Evolutionary conservation across 2,888 invertebrate species (phyloP).

Genomic region (Buathra laborator): DNA sequence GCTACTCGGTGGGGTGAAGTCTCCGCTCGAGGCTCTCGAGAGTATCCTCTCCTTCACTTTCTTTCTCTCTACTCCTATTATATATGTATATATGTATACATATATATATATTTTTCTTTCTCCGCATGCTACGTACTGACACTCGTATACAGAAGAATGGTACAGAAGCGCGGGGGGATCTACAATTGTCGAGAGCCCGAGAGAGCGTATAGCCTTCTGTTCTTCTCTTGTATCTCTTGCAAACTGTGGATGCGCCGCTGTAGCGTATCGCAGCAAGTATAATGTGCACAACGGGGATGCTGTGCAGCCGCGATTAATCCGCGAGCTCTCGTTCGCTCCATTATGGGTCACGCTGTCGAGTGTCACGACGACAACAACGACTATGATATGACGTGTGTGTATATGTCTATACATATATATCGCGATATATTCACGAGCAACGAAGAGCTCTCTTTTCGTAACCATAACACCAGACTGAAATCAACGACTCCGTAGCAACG

Average conservation of each 20-base stretch:
- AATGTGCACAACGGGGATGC: constrained; percentile 45
- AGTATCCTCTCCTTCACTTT: constrained; percentile 50
- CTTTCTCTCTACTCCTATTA: constrained; percentile 21
- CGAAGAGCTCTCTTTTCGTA: not conserved
- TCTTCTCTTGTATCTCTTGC: constrained; percentile 15
- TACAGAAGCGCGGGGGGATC: constrained; percentile 15
- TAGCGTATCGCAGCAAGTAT: constrained; percentile 34
- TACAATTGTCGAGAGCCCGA: constrained; percentile 45
- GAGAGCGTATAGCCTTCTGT: constrained; percentile 21
- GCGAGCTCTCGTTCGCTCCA: constrained; percentile 49
- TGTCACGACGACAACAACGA: constrained; percentile 12
- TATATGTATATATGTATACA: constrained; percentile 1
- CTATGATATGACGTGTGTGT: not conserved
- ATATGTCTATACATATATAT: not conserved
- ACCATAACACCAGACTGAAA: not conserved
- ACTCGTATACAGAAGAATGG: constrained; percentile 25
- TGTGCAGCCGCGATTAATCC: constrained; percentile 60
- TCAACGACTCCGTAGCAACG: constrained; percentile 26
- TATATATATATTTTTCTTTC: not conserved
- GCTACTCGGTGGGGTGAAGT: constrained; percentile 13
- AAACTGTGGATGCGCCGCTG: not conserved
- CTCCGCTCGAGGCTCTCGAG: constrained; percentile 59
- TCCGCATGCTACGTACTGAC: constrained; percentile 7
- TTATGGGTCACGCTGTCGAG: constrained; percentile 55
- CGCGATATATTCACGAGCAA: not conserved